These are phyloP conservation scores for Conops quadrifasciatus DNA, from an alignment of 2,888 invertebrate genomes.

Conservation along the genomic window DNA sequence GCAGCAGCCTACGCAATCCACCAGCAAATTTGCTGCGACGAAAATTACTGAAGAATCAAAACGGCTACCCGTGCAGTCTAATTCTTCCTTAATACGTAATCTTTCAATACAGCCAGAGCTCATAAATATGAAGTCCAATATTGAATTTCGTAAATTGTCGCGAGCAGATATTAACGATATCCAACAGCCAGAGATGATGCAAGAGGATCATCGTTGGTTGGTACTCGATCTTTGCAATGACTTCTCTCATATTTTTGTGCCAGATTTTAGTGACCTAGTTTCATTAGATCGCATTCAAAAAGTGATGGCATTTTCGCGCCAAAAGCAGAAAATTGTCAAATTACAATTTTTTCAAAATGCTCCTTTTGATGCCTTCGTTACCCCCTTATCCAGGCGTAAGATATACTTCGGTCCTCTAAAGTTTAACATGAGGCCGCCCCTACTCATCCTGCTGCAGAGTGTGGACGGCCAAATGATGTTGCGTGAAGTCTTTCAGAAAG, in stretches of 20 bases:
- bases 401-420: constrained; percentile 62
- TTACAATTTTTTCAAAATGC: constrained; percentile 58
- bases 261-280: constrained; percentile 59
- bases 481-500: constrained; percentile 60
- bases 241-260: constrained; percentile 64
- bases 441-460: constrained; percentile 60
- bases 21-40: neutral
- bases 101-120: constrained; percentile 39
- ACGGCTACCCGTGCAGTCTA: constrained; percentile 25
- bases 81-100: constrained; percentile 37
- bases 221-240: constrained; percentile 60
- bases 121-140: constrained; percentile 53
- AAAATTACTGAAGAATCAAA: neutral
- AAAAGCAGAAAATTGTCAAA: constrained; percentile 58
- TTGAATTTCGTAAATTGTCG: constrained; percentile 54
- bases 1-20: neutral
- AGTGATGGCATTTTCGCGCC: constrained; percentile 53
- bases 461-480: constrained; percentile 62
- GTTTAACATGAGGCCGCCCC: constrained; percentile 50
- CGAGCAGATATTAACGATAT: constrained; percentile 53
- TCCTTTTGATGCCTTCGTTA: constrained; percentile 59
- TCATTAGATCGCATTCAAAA: constrained; percentile 60
- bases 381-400: constrained; percentile 55
- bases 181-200: constrained; percentile 53
- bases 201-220: constrained; percentile 60